Conservation (phyloP, 2,888 invertebrate genomes). For the Epinotia demarniana region DNA sequence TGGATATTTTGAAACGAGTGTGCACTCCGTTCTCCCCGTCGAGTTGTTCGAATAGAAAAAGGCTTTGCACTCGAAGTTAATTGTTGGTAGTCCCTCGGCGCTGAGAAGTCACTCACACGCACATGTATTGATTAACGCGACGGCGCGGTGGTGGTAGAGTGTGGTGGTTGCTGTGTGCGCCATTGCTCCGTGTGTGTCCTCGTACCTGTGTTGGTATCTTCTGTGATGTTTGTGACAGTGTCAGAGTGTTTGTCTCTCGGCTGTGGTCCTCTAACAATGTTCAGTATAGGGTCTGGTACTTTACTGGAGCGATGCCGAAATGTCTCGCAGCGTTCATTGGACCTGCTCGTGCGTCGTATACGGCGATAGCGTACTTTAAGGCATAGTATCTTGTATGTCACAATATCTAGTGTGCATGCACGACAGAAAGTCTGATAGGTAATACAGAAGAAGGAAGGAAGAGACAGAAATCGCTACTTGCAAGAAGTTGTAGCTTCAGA, state of each 20-base stretch:
- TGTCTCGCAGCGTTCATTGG: slow-evolving; percentile 74
- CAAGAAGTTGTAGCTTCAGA: slow-evolving; percentile 80
- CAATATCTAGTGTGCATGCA: slow-evolving; percentile 85
- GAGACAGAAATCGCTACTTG: slow-evolving; percentile 80
- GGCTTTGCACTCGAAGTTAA: slow-evolving; percentile 59
- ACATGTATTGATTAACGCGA: slow-evolving; percentile 88
- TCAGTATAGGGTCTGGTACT: slow-evolving; percentile 66
- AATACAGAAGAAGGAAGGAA: slow-evolving; percentile 82
- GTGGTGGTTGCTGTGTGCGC: slow-evolving; percentile 67
- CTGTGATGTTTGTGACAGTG: slow-evolving; percentile 79
- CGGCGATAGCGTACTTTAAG: slow-evolving; percentile 79
- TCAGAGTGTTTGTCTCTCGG: slow-evolving; percentile 73
- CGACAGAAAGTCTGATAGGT: slow-evolving; percentile 80
- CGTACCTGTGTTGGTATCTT: slow-evolving; percentile 76
- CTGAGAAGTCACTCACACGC: slow-evolving; percentile 86
- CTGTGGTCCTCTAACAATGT: slow-evolving; percentile 71
- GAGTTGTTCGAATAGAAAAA: slow-evolving; percentile 58
- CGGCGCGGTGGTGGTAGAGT: slow-evolving; percentile 74
- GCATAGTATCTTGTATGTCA: slow-evolving; percentile 80
- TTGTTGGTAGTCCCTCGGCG: slow-evolving; percentile 63
- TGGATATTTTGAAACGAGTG: slow-evolving; percentile 31
- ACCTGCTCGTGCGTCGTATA: slow-evolving; percentile 68
- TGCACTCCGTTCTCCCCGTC: slow-evolving; percentile 24
- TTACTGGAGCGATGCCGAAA: slow-evolving; percentile 70
- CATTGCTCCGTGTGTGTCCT: slow-evolving; percentile 69